Evolutionary conservation across 1,140 invertebrate genomes (phyloP).

Genomic region (Mamestra configurata): DNA sequence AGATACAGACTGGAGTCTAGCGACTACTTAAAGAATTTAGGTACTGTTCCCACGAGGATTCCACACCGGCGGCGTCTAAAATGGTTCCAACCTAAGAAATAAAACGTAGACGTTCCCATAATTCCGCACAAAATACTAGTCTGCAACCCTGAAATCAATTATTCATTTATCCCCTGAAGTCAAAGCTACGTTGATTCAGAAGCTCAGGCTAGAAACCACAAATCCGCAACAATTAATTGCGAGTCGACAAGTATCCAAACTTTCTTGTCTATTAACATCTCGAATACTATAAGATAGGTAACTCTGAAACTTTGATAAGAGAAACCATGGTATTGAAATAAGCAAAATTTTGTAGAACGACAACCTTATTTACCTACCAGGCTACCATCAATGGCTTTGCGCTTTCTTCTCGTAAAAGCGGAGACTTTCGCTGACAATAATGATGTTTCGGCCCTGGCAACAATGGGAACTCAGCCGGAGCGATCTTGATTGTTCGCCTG

Average conservation of each 20-base stretch:
- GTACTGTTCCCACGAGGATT: not conserved
- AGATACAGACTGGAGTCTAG: not conserved
- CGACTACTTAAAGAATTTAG: constrained; percentile 25
- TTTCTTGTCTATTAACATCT: constrained; percentile 36
- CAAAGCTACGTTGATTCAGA: not conserved
- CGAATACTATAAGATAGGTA: constrained; percentile 43
- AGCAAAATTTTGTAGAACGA: constrained; percentile 51
- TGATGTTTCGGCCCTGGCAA: constrained; percentile 71
- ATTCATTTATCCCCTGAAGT: not conserved
- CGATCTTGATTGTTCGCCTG: constrained; percentile 66
- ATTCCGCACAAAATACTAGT: not conserved
- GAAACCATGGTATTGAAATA: constrained; percentile 48
- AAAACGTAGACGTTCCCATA: not conserved
- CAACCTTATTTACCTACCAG: constrained; percentile 58
- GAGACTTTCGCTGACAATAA: constrained; percentile 74
- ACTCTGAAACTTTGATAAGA: constrained; percentile 40
- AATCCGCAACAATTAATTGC: constrained; percentile 30
- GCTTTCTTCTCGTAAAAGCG: constrained; percentile 72
- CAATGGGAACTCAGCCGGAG: constrained; percentile 66
- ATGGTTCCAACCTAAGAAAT: not conserved
- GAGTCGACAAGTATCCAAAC: constrained; percentile 26
- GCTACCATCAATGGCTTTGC: constrained; percentile 66
- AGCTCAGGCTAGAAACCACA: constrained; percentile 24
- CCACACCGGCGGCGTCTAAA: not conserved
- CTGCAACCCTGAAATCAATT: not conserved